These are phyloP conservation scores for Harpagifer antarcticus DNA, from an alignment of 2,797 vertebrate genomes.

Conservation along the genomic window DNA sequence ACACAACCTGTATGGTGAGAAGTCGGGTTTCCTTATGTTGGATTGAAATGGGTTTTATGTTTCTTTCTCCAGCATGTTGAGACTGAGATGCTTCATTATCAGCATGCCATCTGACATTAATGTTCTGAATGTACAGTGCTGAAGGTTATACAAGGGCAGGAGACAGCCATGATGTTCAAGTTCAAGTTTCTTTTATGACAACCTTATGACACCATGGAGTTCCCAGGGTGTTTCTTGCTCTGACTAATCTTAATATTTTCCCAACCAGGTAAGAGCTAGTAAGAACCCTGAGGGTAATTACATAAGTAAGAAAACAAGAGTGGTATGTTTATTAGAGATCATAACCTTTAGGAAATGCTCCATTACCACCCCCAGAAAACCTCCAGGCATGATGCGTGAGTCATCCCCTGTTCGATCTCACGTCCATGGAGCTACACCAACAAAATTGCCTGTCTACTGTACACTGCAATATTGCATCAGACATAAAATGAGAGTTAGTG, in stretches of 20 bases:
- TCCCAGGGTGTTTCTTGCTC: slow-evolving; percentile 51
- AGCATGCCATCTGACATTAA: background rate
- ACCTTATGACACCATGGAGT: slow-evolving; percentile 37
- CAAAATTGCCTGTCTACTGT: background rate
- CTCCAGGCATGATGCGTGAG: slow-evolving; percentile 29
- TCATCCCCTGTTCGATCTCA: slow-evolving; percentile 26
- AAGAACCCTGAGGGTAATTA: slow-evolving; percentile 47
- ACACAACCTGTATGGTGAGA: slow-evolving; percentile 23
- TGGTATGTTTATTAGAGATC: slow-evolving; percentile 30
- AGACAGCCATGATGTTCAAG: slow-evolving; percentile 2
- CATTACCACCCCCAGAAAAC: slow-evolving; percentile 47
- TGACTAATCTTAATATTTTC: slow-evolving; percentile 56
- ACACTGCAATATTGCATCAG: background rate
- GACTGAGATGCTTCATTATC: slow-evolving; percentile 22
- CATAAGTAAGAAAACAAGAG: slow-evolving; percentile 44
- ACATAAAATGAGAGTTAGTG: background rate
- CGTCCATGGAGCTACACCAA: background rate
- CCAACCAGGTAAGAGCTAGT: slow-evolving; percentile 38
- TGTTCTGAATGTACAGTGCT: background rate
- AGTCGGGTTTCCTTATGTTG: slow-evolving; percentile 15
- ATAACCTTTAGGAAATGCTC: slow-evolving; percentile 42
- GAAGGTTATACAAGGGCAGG: background rate
- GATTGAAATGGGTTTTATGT: slow-evolving; percentile 28
- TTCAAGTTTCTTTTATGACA: slow-evolving; percentile 12
- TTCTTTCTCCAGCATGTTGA: slow-evolving; percentile 28